Conservation (phyloP, 2,888 invertebrate species). For the Agrochola litura region DNA sequence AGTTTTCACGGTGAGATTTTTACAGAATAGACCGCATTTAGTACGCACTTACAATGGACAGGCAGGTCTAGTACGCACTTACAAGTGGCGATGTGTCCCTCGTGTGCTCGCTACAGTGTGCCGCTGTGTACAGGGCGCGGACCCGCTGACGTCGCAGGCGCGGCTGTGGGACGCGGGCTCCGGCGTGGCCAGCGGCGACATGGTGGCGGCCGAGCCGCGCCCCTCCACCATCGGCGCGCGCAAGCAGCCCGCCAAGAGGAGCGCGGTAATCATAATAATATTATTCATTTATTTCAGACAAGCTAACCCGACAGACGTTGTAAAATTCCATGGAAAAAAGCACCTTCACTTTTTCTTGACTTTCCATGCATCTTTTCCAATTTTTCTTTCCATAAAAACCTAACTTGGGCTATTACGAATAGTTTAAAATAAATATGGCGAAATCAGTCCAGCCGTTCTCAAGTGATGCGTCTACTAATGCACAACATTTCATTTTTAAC, state of each 20-base stretch:
- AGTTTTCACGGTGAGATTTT: no score
- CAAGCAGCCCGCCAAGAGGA: constrained; percentile 41
- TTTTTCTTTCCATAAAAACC: background rate
- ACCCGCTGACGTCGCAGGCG: constrained; percentile 80
- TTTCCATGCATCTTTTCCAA: no score
- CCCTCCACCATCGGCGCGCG: constrained; percentile 61
- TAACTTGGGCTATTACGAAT: background rate
- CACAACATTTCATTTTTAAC: background rate
- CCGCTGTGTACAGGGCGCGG: constrained; percentile 47
- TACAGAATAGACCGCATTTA: background rate
- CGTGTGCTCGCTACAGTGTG: background rate
- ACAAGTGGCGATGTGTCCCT: background rate
- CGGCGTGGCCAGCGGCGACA: constrained; percentile 57
- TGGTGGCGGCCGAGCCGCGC: constrained; percentile 56
- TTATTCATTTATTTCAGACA: constrained; percentile 5
- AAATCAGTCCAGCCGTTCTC: background rate
- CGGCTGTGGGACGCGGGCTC: constrained; percentile 81
- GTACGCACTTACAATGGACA: background rate
- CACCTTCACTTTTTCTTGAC: no score
- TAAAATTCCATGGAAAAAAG: no score
- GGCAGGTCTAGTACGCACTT: background rate
- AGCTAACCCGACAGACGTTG: no score
- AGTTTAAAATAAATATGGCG: background rate
- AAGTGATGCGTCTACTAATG: background rate
- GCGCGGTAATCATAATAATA: constrained; percentile 13